A percentile compares a stretch with the other conserved stretches of the same genome.
Conservation (phyloP, 2,888 invertebrate genomes). For the Eupeodes luniger region DNA sequence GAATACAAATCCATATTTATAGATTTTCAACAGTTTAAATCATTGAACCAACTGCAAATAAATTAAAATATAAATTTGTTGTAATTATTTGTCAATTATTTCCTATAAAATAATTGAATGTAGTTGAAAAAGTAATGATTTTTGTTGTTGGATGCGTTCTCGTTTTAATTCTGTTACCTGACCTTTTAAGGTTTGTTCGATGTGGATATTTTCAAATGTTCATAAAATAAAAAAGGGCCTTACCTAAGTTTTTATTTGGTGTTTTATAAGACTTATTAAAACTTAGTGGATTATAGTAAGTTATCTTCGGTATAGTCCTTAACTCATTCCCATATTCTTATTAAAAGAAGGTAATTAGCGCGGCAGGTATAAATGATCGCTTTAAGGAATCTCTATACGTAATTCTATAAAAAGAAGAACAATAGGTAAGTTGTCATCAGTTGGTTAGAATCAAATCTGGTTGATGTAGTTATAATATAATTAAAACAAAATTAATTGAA, state of each 20-base stretch:
- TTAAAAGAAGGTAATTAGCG: neutral
- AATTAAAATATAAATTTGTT: too few relatives aligned
- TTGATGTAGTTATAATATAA: neutral
- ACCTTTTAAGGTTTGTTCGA: too few relatives aligned
- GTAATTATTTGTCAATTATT: too few relatives aligned
- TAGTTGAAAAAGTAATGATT: too few relatives aligned
- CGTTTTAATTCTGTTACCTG: too few relatives aligned
- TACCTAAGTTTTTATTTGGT: neutral
- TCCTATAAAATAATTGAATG: too few relatives aligned
- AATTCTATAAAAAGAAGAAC: neutral
- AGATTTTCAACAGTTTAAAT: too few relatives aligned
- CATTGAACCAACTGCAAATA: too few relatives aligned
- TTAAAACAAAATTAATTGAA: neutral
- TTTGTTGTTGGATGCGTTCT: too few relatives aligned
- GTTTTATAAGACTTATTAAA: neutral
- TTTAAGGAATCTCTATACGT: neutral
- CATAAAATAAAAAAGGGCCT: too few relatives aligned
- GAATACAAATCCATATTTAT: too few relatives aligned
- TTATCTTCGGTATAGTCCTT: neutral
- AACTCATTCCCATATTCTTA: neutral
- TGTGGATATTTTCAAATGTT: too few relatives aligned
- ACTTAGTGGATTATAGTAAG: neutral
- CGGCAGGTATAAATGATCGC: neutral
- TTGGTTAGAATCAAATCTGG: neutral
- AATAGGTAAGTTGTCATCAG: neutral